These are phyloP conservation scores for Caerostris darwini DNA, from an alignment of 1,140 invertebrate species.

Conservation along the genomic window DNA sequence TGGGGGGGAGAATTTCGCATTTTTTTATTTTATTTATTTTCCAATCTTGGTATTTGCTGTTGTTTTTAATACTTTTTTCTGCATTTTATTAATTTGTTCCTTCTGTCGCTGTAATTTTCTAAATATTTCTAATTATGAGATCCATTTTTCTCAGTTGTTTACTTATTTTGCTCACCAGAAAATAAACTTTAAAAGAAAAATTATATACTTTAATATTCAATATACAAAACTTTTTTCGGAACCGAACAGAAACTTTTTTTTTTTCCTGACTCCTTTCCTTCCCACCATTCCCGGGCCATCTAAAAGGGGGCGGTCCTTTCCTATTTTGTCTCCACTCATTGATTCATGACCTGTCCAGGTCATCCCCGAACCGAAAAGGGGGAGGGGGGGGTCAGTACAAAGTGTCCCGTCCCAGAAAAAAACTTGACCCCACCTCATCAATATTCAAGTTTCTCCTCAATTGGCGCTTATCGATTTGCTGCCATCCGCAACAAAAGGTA, in stretches of 20 bases:
- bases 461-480: slow-evolving; percentile 75
- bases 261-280: background rate
- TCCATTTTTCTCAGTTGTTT: no score
- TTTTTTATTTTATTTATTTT: no score
- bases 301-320: slow-evolving; percentile 18
- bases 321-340: background rate
- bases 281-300: background rate
- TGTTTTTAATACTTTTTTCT: no score
- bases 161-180: no score
- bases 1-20: no score
- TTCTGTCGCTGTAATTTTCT: no score
- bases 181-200: no score
- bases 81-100: no score
- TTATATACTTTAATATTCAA: no score
- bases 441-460: slow-evolving; percentile 70
- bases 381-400: background rate
- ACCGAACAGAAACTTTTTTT: background rate
- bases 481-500: slow-evolving; percentile 45
- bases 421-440: slow-evolving; percentile 54
- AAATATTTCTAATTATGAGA: no score
- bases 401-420: background rate
- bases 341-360: background rate
- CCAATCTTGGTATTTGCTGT: no score
- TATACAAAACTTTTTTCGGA: background rate
- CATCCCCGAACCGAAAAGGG: background rate